Evolutionary conservation across 2,888 invertebrate genomes (phyloP), one percentile per base, ranked within the genome.

Genomic region (Bombylius major): DNA sequence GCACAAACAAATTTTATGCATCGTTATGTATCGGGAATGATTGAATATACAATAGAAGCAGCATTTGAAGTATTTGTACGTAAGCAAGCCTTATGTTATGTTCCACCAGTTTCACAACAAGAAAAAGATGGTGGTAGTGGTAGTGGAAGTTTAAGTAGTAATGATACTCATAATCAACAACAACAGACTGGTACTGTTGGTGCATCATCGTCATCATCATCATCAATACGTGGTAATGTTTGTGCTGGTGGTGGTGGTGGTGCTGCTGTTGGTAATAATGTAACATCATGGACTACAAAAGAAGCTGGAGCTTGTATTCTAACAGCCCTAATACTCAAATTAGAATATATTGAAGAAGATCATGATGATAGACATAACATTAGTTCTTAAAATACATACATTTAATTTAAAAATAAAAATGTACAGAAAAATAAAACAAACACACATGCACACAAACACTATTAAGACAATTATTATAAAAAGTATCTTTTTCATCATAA

Each of bases 271-370:
- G 36, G 54, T 5, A 55, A 56, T 31, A 32, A 52, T 34, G 57
- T 54, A 32, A 53, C 53, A 32, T 50, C 55, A 50, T 74, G 74
- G 74, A 72, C 73, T 47, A 74, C 75, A 39, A 75, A 75, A 61
- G 75, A 75, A 60, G 72, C 73, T 3, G 74, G 73, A 8, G 73
- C 75, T 50, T 75, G 75, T 64, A 66, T 73, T 32, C 68, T 75
- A 49, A 73, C 70, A 33, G 74, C 72, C 23, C 60, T 74, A 50
- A 69, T 74, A 50, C 65, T 73, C 11, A 72, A 71, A 60, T 59
- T 73, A 53, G 71, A 71, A 45, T 65, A 65, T 53, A 59, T 65
- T 31, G 63, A 64, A 39, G 54, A 33, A 23, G 51, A 31, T 12
- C 13, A 12, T 9, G 9, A n/a, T n/a, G 51, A 45, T 9, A 33